Evolutionary conservation across 2,888 invertebrate genomes (phyloP), one percentile per base, ranked within the genome.

Genomic region (Rhagium mordax): DNA sequence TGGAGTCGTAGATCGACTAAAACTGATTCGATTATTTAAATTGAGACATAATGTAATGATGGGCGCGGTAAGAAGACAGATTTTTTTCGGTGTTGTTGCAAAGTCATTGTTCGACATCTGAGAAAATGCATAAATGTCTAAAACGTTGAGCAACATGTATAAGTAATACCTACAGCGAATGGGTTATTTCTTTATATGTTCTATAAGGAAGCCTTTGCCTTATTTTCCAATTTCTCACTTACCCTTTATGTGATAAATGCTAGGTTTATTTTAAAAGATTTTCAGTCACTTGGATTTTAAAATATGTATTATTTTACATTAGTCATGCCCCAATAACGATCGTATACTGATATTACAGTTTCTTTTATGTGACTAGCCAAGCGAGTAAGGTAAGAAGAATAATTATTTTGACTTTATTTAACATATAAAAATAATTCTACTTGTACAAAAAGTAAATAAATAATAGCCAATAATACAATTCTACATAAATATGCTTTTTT

Each of bases 291-390:
- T n/a, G n/a, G n/a, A n/a, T 57, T 24, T 27, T 15, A 57, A 24
- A 15, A 57, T 57, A 15, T 57, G 7, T 57, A 24, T 27, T 7
- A 57, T 57, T 55, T 55, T 41, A 15, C 27, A 27, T 27, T 27
- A 57, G 27, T 7, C 15, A 57, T 57, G 55, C 55, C 15, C 55
- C 27, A 57, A 57, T 57, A 57, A 57, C 27, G 8, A n/a, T 55
- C 24, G 5, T 27, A 57, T n/a, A 27, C 7, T 7, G 27, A 57
- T 27, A 27, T n/a, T 24, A 15, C 24, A 15, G 27, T 57, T 57
- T 57, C 55, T 57, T 57, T 57, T 57, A n/a, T 24, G 6, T 24
- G 55, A 16, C 27, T 24, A 57, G 15, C 15, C 15, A 16, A 57
- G 21, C 55, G 27, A n/a, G 15, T 27, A 57, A 57, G 6, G n/a